Evolutionary conservation across 1,140 invertebrate species (phyloP).

Genomic region (Drosophila varians): DNA sequence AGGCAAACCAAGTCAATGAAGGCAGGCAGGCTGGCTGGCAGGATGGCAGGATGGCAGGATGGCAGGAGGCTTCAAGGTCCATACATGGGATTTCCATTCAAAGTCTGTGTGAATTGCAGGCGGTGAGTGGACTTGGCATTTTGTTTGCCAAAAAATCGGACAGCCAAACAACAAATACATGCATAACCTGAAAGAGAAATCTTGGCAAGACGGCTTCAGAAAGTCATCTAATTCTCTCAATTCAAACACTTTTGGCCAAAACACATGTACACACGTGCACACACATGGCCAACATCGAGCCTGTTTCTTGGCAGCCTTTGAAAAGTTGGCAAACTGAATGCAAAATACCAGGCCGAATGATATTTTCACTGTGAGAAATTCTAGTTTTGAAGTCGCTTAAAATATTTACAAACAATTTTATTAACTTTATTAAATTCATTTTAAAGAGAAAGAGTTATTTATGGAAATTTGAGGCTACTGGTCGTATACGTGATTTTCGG

Average conservation of each 20-base stretch:
- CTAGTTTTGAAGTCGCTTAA: neutral
- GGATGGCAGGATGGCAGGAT: conserved; percentile 2
- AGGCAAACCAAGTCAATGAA: conserved; percentile 5
- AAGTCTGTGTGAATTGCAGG: conserved; percentile 11
- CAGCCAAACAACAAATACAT: conserved; percentile 64
- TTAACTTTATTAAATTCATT: no score
- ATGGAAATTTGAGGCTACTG: no score
- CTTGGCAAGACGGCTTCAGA: conserved; percentile 44
- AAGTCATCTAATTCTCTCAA: conserved; percentile 73
- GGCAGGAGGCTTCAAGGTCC: conserved; percentile 39
- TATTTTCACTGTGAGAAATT: conserved; percentile 9
- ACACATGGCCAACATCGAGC: conserved; percentile 21
- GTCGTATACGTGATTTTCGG: no score
- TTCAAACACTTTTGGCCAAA: conserved; percentile 66
- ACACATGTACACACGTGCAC: conserved; percentile 14
- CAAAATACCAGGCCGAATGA: conserved; percentile 46
- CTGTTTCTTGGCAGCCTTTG: conserved; percentile 52
- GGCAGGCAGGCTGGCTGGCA: conserved; percentile 3
- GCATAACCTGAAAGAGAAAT: conserved; percentile 68
- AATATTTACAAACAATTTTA: no score
- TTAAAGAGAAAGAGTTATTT: neutral
- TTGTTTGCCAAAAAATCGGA: conserved; percentile 72
- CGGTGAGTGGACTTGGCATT: conserved; percentile 45
- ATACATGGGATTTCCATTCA: conserved; percentile 23
- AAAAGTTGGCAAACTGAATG: conserved; percentile 70